These are phyloP conservation scores for Rhogogaster chlorosoma DNA, from an alignment of 2,888 invertebrate species.

Conservation along the genomic window DNA sequence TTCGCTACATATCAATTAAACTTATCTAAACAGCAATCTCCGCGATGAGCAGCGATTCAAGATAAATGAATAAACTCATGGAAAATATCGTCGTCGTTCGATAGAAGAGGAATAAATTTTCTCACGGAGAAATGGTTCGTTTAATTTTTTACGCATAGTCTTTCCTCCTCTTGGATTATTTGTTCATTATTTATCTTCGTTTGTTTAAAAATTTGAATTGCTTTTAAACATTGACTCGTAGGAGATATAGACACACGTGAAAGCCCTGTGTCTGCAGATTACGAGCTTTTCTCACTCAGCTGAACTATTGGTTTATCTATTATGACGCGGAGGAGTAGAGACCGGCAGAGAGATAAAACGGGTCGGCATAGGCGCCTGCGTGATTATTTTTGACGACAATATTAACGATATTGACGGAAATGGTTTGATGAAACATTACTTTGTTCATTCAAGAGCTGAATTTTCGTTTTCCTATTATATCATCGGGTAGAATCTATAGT, in stretches of 20 bases:
- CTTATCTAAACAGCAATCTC: background rate
- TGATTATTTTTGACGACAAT: background rate
- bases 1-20: background rate
- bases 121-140: conserved; percentile 18
- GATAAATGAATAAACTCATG: background rate
- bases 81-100: background rate
- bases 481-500: background rate
- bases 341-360: conserved; percentile 14
- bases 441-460: background rate
- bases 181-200: background rate
- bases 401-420: background rate
- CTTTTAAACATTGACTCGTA: background rate
- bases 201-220: background rate
- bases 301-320: conserved; percentile 27
- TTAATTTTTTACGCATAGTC: background rate
- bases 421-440: background rate
- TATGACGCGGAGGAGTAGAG: background rate
- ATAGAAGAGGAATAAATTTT: background rate
- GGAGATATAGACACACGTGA: background rate
- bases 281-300: background rate
- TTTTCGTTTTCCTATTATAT: background rate
- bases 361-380: background rate
- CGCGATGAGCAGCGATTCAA: background rate
- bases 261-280: conserved; percentile 22
- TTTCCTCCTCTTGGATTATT: background rate